These are phyloP conservation scores for Rhyacophila evoluta DNA, from an alignment of 2,888 invertebrate species.

Conservation along the genomic window DNA sequence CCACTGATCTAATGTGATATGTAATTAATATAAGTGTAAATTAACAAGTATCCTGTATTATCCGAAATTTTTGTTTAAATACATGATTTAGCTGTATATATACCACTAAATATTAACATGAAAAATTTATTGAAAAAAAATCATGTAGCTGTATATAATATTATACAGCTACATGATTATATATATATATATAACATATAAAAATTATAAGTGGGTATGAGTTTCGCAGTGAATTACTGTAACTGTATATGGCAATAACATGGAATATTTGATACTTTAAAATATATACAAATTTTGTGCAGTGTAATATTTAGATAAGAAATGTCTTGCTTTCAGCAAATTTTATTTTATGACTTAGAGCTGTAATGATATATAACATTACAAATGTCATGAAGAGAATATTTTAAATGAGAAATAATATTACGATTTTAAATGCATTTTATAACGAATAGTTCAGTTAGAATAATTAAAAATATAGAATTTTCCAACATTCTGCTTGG, in stretches of 20 bases:
- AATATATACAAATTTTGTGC: background rate
- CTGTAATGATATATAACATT: background rate
- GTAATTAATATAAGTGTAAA: too few relatives aligned
- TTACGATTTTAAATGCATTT: background rate
- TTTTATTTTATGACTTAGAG: slow-evolving; percentile 5
- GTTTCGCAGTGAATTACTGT: too few relatives aligned
- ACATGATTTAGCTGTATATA: too few relatives aligned
- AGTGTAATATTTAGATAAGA: background rate
- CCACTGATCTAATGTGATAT: too few relatives aligned
- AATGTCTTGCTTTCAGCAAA: background rate
- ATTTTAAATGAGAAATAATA: background rate
- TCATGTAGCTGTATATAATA: too few relatives aligned
- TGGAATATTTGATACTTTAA: background rate
- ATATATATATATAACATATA: too few relatives aligned
- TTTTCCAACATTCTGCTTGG: background rate
- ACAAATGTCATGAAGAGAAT: background rate
- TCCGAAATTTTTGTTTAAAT: too few relatives aligned
- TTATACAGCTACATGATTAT: too few relatives aligned
- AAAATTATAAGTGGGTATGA: too few relatives aligned
- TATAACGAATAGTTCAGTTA: background rate
- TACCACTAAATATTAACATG: too few relatives aligned
- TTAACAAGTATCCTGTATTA: too few relatives aligned
- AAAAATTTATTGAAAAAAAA: too few relatives aligned
- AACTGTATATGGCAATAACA: background rate
- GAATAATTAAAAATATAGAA: background rate